A percentile compares a stretch with the other conserved stretches of the same genome.
Evolutionary conservation across 2,113 vertebrate genomes (phyloP).

Genomic region (Cariama cristata): DNA sequence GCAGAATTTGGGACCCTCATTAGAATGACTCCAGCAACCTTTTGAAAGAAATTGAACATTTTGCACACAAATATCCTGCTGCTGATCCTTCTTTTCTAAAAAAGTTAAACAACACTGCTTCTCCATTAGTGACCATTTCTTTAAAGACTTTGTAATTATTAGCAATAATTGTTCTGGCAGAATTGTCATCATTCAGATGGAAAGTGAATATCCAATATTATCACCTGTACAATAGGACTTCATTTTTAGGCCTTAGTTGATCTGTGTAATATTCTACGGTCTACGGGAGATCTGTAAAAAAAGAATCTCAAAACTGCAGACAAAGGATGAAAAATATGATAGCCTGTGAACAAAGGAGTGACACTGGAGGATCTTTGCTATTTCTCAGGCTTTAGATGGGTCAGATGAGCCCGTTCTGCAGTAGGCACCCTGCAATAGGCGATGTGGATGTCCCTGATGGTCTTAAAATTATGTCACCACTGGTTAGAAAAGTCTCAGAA

Average conservation of each 20-base stretch:
- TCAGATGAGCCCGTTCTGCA: neutral
- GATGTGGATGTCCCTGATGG: neutral
- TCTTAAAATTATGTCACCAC: neutral
- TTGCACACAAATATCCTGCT: conserved; percentile 21
- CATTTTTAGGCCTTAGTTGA: neutral
- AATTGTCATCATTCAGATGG: neutral
- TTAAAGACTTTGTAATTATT: neutral
- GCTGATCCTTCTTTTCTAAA: conserved; percentile 4
- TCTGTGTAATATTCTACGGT: neutral
- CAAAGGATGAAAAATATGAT: neutral
- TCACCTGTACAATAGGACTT: neutral
- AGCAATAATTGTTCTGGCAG: neutral
- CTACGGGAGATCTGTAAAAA: neutral
- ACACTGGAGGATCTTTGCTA: neutral
- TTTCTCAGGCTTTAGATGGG: neutral
- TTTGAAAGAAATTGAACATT: conserved; percentile 36
- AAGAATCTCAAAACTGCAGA: neutral
- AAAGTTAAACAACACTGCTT: neutral
- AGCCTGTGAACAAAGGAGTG: neutral
- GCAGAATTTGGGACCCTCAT: conserved; percentile 7
- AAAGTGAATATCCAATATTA: neutral
- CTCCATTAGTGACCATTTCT: neutral
- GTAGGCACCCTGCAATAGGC: fast-evolving
- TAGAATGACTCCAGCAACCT: neutral
- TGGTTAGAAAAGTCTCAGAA: neutral